A percentile compares a stretch with the other conserved stretches of the same genome.
Conservation (phyloP, 2,113 vertebrate genomes). For the Boleophthalmus pectinirostris region DNA sequence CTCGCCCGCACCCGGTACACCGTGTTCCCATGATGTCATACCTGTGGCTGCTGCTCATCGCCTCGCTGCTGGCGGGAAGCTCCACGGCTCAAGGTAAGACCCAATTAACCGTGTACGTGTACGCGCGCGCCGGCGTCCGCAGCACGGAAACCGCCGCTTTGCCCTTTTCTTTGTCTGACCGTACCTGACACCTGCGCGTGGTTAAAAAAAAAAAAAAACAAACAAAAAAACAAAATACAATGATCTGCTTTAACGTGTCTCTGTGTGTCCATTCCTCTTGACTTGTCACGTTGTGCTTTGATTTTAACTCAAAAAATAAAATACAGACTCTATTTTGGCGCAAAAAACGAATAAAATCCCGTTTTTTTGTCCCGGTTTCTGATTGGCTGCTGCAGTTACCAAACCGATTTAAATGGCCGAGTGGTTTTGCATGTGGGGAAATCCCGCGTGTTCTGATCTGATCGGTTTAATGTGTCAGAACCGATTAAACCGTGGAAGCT, state of each 20-base stretch:
- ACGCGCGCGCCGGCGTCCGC: too few relatives aligned
- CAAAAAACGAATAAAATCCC: not conserved
- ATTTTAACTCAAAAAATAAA: too few relatives aligned
- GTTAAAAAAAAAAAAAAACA: not conserved
- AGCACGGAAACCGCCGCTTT: not conserved
- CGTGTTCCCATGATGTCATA: constrained; percentile 75
- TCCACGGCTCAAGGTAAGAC: constrained; percentile 68
- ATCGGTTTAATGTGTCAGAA: not conserved
- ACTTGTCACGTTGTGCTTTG: too few relatives aligned
- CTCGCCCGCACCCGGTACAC: constrained; percentile 49
- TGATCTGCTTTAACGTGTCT: not conserved
- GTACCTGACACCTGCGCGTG: not conserved
- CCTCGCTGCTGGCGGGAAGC: constrained; percentile 64
- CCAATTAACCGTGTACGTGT: constrained; percentile 18
- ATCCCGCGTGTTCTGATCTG: not conserved
- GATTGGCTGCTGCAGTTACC: not conserved
- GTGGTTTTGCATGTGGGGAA: not conserved
- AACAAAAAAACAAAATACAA: too few relatives aligned
- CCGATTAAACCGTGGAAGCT: not conserved
- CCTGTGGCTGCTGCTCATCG: constrained; percentile 76
- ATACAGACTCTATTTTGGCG: not conserved
- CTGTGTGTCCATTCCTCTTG: too few relatives aligned
- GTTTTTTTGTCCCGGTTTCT: not conserved
- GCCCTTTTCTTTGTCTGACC: not conserved
- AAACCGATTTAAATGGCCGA: not conserved